phyloP scores from a whole-genome alignment of 2,888 invertebrate genomes.

The Ditula angustiorana region DNA sequence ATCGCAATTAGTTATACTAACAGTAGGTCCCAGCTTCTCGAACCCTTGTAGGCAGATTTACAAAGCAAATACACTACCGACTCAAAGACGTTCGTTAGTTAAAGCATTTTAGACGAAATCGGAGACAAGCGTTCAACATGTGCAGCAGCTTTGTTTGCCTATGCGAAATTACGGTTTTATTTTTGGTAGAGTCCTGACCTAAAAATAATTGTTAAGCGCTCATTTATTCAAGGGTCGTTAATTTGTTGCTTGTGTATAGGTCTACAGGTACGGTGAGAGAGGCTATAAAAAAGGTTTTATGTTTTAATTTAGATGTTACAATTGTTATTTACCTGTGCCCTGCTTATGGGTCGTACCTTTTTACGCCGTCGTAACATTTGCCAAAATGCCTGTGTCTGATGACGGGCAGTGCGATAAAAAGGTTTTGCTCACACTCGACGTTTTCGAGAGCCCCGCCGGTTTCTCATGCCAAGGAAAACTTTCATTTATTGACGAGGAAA shows the following conservation, averaged over 20 bases:
- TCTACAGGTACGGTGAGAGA: not conserved
- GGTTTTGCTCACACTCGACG: slow-evolving; percentile 14
- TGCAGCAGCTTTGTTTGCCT: no score
- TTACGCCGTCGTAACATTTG: slow-evolving; percentile 34
- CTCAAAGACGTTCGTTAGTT: slow-evolving; percentile 20
- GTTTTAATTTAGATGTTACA: slow-evolving; percentile 29
- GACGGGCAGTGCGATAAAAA: slow-evolving; percentile 32
- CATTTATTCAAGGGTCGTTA: slow-evolving; percentile 19
- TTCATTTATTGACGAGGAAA: slow-evolving; percentile 28
- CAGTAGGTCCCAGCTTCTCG: slow-evolving; percentile 13
- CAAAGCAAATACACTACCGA: slow-evolving; percentile 21
- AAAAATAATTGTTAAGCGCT: slow-evolving; percentile 9
- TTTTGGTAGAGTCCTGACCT: not conserved
- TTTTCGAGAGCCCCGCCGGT: slow-evolving; percentile 10
- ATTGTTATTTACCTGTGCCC: slow-evolving; percentile 28
- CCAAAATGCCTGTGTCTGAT: slow-evolving; percentile 23
- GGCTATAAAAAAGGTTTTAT: slow-evolving; percentile 10
- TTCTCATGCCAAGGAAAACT: slow-evolving; percentile 12
- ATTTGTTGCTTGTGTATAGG: not conserved
- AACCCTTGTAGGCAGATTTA: slow-evolving; percentile 33
- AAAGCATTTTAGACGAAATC: slow-evolving; percentile 12
- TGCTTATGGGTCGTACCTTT: slow-evolving; percentile 18
- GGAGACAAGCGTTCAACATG: not conserved
- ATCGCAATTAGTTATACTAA: slow-evolving; percentile 31
- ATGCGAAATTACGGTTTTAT: not conserved